These are phyloP conservation scores for Hyppa rectilinea DNA, from an alignment of 2,888 invertebrate genomes.

Conservation along the genomic window DNA sequence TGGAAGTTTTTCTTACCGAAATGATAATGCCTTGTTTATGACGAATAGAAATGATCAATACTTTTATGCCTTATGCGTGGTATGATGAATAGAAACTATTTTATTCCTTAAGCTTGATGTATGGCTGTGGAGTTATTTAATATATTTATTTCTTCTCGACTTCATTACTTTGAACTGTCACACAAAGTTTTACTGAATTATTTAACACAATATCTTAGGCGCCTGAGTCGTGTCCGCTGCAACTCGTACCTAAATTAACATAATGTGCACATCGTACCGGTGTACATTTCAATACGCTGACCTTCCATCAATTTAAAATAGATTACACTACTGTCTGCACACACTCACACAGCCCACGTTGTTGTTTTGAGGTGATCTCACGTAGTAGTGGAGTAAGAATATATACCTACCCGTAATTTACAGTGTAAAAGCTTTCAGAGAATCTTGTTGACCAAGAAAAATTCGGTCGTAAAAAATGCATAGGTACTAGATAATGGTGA, in stretches of 20 bases:
- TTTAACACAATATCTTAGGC: constrained; percentile 39
- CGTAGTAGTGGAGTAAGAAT: constrained; percentile 49
- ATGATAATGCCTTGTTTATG: not conserved
- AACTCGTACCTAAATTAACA: constrained; percentile 65
- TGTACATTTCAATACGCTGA: constrained; percentile 76
- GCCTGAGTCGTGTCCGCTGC: constrained; percentile 52
- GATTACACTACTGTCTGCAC: constrained; percentile 72
- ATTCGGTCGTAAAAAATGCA: not conserved
- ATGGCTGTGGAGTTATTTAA: not conserved
- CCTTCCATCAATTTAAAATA: constrained; percentile 89
- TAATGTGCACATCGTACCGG: constrained; percentile 65
- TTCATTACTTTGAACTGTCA: constrained; percentile 44
- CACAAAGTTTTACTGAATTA: constrained; percentile 31
- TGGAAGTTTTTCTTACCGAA: not conserved
- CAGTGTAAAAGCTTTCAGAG: constrained; percentile 42
- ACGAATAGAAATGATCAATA: no score
- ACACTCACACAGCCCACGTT: constrained; percentile 60
- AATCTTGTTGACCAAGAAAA: constrained; percentile 4
- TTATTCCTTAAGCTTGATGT: not conserved
- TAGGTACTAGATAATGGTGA: not conserved
- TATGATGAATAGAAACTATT: not conserved
- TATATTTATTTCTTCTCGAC: constrained; percentile 5
- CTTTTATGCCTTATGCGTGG: no score
- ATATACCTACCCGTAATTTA: constrained; percentile 53
- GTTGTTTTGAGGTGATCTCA: constrained; percentile 66